phyloP scores from a whole-genome alignment of 2,113 vertebrate species.

The Actinemys pallida region DNA sequence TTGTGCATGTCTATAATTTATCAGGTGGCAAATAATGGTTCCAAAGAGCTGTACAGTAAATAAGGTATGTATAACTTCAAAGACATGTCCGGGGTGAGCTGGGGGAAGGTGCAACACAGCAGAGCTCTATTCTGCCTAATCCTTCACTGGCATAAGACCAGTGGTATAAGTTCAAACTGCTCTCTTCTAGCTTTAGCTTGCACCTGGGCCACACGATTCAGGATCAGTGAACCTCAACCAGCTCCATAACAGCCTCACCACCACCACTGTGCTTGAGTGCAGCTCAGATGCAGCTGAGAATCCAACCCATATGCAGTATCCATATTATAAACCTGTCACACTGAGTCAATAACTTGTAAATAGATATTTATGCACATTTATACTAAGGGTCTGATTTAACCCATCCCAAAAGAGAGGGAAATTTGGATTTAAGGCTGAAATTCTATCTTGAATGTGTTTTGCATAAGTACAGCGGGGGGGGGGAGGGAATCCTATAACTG shows the following conservation, averaged over 20 bases:
- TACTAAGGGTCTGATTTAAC: background rate
- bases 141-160: background rate
- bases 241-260: fast-evolving
- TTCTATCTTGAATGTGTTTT: background rate
- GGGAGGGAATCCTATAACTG: background rate
- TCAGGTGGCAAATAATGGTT: background rate
- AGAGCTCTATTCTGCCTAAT: background rate
- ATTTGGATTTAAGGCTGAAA: background rate
- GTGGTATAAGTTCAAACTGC: fast-evolving
- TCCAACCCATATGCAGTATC: fast-evolving
- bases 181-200: background rate
- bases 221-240: background rate
- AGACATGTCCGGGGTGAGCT: background rate
- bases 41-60: background rate
- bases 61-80: background rate
- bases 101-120: background rate
- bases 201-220: background rate
- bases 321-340: background rate
- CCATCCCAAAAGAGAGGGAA: background rate
- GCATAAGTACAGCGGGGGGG: background rate
- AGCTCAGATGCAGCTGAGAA: background rate
- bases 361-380: background rate
- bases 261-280: background rate
- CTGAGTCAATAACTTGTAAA: background rate
- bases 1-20: background rate